These are phyloP conservation scores for Gambusia affinis DNA, from an alignment of 2,113 vertebrate genomes.

Conservation along the genomic window DNA sequence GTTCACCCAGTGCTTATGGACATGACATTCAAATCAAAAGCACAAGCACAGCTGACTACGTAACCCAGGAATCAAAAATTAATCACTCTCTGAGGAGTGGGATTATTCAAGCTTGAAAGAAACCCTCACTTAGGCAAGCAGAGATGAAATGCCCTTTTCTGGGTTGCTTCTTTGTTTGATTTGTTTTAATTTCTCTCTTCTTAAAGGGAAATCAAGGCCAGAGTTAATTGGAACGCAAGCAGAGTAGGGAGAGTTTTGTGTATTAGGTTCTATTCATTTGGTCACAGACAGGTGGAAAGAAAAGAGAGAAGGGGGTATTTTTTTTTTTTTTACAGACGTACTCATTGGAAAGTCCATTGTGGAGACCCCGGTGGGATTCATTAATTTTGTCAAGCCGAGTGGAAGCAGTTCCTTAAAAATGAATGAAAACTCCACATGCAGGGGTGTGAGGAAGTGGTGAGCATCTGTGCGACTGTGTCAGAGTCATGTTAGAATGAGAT, in stretches of 20 bases:
- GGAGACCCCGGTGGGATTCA: slow-evolving; percentile 61
- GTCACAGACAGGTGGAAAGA: slow-evolving; percentile 49
- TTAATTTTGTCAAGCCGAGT: slow-evolving; percentile 59
- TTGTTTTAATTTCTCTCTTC: slow-evolving; percentile 41
- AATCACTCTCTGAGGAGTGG: slow-evolving; percentile 69
- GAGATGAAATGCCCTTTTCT: slow-evolving; percentile 54
- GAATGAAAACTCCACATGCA: slow-evolving; percentile 54
- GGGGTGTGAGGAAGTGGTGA: slow-evolving; percentile 18
- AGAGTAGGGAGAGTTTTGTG: slow-evolving; percentile 25
- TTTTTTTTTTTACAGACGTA: slow-evolving; percentile 31
- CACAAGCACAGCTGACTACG: slow-evolving; percentile 63
- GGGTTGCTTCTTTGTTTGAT: slow-evolving; percentile 20
- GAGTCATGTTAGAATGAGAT: slow-evolving; percentile 14
- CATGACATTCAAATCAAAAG: slow-evolving; percentile 74
- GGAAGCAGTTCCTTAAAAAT: slow-evolving; percentile 45
- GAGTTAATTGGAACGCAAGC: slow-evolving; percentile 72
- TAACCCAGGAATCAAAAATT: slow-evolving; percentile 64
- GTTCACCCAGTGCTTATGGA: slow-evolving; percentile 53
- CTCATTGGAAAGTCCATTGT: slow-evolving; percentile 32
- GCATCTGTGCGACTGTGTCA: neutral
- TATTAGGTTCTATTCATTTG: slow-evolving; percentile 61
- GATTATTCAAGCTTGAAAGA: slow-evolving; percentile 63
- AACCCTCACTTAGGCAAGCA: slow-evolving; percentile 59
- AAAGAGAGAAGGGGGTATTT: slow-evolving; percentile 11
- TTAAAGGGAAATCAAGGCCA: slow-evolving; percentile 56